Conservation (phyloP, 1,140 invertebrate genomes). For the Anastatus disparis region DNA sequence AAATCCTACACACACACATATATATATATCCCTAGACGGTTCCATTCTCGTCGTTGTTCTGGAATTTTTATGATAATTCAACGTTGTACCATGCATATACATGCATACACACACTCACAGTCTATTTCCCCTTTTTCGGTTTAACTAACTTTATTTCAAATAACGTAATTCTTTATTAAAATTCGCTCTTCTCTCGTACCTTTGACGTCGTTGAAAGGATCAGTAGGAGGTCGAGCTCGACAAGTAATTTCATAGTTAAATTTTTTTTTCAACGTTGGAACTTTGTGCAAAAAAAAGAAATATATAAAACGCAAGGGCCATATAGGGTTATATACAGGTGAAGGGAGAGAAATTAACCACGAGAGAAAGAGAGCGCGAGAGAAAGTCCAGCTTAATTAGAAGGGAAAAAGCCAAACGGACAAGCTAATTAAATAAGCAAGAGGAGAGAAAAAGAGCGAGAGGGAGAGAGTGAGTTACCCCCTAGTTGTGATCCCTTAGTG, state of each 20-base stretch:
- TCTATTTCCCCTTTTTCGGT: no score
- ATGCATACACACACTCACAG: no score
- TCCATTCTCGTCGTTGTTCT: no score
- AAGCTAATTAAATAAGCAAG: constrained; percentile 39
- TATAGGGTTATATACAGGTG: no score
- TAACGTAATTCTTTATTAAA: constrained; percentile 11
- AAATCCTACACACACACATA: no score
- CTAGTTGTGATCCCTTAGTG: constrained; percentile 15
- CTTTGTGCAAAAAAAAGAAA: background rate
- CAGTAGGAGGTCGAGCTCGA: background rate
- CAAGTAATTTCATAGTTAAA: constrained; percentile 29
- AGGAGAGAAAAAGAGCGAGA: no score
- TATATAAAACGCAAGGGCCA: no score
- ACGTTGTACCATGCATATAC: no score
- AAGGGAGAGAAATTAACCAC: constrained; percentile 23
- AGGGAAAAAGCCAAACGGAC: constrained; percentile 33
- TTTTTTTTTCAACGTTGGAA: constrained; percentile 1
- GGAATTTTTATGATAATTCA: constrained; percentile 2
- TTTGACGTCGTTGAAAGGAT: background rate
- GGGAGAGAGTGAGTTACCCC: constrained; percentile 4
- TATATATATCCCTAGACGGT: background rate
- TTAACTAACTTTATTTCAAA: constrained; percentile 4
- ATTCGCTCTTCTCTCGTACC: background rate
- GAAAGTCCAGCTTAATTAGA: constrained; percentile 40
- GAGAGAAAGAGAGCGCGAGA: no score